Evolutionary conservation across 2,797 vertebrate species (phyloP).

Genomic region (Pseudochromis fuscus): DNA sequence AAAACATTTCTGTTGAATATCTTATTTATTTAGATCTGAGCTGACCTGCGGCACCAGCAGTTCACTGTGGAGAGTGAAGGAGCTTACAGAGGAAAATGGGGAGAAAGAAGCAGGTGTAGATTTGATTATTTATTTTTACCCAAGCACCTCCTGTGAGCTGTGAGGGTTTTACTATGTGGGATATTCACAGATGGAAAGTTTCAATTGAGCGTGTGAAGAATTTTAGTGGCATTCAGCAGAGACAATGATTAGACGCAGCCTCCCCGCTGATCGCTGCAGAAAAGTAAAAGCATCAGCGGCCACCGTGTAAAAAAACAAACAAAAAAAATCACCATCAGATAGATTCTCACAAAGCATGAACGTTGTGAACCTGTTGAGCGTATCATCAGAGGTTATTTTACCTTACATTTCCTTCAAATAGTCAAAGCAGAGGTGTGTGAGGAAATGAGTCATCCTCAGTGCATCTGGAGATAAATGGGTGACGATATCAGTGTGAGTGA

Average conservation of each 20-base stretch:
- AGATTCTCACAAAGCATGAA: slow-evolving; percentile 9
- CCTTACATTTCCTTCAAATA: slow-evolving; percentile 3
- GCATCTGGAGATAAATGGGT: slow-evolving; percentile 13
- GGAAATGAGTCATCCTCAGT: slow-evolving; percentile 29
- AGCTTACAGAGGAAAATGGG: background rate
- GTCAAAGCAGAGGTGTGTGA: background rate
- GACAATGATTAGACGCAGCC: slow-evolving; percentile 25
- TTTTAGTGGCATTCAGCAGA: slow-evolving; percentile 16
- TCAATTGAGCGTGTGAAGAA: slow-evolving; percentile 43
- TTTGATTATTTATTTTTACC: background rate
- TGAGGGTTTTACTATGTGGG: slow-evolving; percentile 15
- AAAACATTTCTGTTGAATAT: slow-evolving; percentile 19
- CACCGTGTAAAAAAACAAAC: no score
- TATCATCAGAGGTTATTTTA: slow-evolving; percentile 8
- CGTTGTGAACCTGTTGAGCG: slow-evolving; percentile 22
- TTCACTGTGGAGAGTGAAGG: background rate
- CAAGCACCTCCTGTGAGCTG: slow-evolving; percentile 23
- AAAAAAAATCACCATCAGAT: slow-evolving; percentile 21
- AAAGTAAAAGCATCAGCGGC: slow-evolving; percentile 14
- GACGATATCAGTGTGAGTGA: slow-evolving; percentile 15
- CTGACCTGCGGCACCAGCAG: background rate
- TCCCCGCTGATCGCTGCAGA: slow-evolving; percentile 20
- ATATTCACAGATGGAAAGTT: slow-evolving; percentile 40
- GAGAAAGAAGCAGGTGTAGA: slow-evolving; percentile 13
- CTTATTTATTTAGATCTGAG: slow-evolving; percentile 20